Conservation (phyloP, 2,113 vertebrate species). For the Nansenia antarctica region DNA sequence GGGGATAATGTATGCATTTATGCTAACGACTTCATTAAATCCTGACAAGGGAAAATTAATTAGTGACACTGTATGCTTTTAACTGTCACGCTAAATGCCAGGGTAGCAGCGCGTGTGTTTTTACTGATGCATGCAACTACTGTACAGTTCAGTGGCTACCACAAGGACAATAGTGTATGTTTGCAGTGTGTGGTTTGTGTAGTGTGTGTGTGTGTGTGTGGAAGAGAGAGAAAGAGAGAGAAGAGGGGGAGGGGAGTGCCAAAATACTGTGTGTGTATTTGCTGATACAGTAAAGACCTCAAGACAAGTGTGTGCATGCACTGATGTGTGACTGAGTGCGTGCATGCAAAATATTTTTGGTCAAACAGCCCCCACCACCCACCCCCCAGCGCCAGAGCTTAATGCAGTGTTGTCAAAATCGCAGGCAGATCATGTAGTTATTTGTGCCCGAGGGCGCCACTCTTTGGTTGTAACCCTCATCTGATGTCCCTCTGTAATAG, state of each 20-base stretch:
- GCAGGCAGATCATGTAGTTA: conserved; percentile 33
- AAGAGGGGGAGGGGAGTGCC: too few relatives aligned
- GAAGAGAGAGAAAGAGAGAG: too few relatives aligned
- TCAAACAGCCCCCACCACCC: conserved; percentile 37
- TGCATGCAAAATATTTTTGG: conserved; percentile 26
- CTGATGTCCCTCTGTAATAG: conserved; percentile 37
- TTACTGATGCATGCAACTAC: not conserved
- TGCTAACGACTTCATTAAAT: conserved; percentile 45
- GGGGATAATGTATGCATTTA: conserved; percentile 36
- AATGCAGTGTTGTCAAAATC: conserved; percentile 43
- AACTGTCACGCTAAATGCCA: conserved; percentile 28
- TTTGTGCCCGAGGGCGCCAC: conserved; percentile 19
- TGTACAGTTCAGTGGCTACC: not conserved
- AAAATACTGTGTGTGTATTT: conserved; percentile 4
- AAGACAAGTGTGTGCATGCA: not conserved
- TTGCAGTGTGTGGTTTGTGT: not conserved
- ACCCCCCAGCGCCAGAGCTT: conserved; percentile 15
- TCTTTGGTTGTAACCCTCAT: conserved; percentile 39
- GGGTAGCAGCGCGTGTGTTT: not conserved
- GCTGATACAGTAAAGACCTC: not conserved
- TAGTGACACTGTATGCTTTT: conserved; percentile 23
- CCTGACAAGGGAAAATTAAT: conserved; percentile 6
- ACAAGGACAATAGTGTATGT: not conserved
- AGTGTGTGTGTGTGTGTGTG: too few relatives aligned
- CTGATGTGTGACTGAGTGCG: not conserved